Base-by-base conservation (phyloP, 2,888 invertebrate species). In the Steinernema hermaphroditum region DNA sequence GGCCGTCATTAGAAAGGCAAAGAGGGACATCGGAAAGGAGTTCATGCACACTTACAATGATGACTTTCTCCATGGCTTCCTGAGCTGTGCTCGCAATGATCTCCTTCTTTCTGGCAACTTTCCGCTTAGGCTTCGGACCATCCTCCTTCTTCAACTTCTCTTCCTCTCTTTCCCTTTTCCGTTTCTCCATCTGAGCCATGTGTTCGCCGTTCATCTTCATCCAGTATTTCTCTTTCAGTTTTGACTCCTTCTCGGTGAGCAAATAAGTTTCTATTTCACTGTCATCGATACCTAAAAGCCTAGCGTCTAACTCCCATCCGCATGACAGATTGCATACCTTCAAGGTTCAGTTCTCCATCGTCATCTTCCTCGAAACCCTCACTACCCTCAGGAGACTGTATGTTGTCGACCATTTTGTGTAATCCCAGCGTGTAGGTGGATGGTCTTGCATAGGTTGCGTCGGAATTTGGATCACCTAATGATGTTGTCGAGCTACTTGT, bases 21-120 rank as follows among this genome's bases (percentile, higher is more conserved):
- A 50, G 12, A 50, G 12, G 22, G 22, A 9, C 6, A 37, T 69
- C 29, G 29, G 44, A 2, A 76, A 41, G 6, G 12, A 4, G 4
- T 37, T 37, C 6, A 37, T 12, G 6, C 37, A 1, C 12, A 49
- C 70, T 9, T 43, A 81, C 83, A 72, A 93, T 93, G 24, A 97
- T 89, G 91, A 97, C 94, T 88, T 94, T 95, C 87, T 94, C 94
- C 62, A 97, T 94, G 0, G 96, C 96, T 88, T 96, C 96, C 1
- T 93, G 93, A 72, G 88, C 88, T 0, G 87, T 87, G 49, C 84
- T 85, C 0, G 88, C 88, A 70, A 88, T 87, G 14, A 83, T 83
- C 1, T 76, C 78, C 71, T 79, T 76, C 71, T 74, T 78, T 12
- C 74, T 74, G 4, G 68, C 34, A 24, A 62, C 29, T 41, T 71